Evolutionary conservation across 1,140 invertebrate species (phyloP).

Genomic region (Calliopsis andreniformis): DNA sequence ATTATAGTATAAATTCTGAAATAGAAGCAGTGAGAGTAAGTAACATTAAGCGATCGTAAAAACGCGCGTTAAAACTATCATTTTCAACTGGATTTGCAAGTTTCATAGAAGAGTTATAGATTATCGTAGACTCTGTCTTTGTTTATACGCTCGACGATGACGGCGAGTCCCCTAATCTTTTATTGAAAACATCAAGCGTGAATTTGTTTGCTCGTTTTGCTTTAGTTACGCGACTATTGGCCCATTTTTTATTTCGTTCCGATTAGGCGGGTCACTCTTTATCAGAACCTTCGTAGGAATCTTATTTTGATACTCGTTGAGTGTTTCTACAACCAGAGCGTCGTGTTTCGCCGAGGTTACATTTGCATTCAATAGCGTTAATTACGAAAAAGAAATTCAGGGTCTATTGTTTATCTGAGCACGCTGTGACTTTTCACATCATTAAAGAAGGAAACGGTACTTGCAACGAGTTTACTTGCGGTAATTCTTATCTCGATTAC

Average conservation of each 20-base stretch:
- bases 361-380: slow-evolving; percentile 40
- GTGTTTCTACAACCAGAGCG: neutral
- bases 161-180: slow-evolving; percentile 14
- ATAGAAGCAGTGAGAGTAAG: slow-evolving; percentile 37
- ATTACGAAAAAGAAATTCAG: neutral
- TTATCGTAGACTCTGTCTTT: neutral
- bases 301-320: slow-evolving; percentile 1
- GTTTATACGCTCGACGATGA: slow-evolving; percentile 21
- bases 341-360: slow-evolving; percentile 27
- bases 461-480: no score
- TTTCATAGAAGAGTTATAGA: no score
- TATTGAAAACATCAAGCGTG: slow-evolving; percentile 1
- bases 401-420: slow-evolving; percentile 25
- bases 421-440: neutral
- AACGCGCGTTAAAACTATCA: neutral
- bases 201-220: neutral
- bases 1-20: slow-evolving; percentile 34
- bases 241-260: neutral
- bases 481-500: slow-evolving; percentile 5
- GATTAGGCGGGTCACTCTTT: neutral
- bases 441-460: neutral
- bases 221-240: slow-evolving; percentile 10
- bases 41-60: slow-evolving; percentile 22
- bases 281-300: neutral
- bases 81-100: neutral